phyloP scores from a whole-genome alignment of 2,113 vertebrate species.

The Eptesicus fuscus region DNA sequence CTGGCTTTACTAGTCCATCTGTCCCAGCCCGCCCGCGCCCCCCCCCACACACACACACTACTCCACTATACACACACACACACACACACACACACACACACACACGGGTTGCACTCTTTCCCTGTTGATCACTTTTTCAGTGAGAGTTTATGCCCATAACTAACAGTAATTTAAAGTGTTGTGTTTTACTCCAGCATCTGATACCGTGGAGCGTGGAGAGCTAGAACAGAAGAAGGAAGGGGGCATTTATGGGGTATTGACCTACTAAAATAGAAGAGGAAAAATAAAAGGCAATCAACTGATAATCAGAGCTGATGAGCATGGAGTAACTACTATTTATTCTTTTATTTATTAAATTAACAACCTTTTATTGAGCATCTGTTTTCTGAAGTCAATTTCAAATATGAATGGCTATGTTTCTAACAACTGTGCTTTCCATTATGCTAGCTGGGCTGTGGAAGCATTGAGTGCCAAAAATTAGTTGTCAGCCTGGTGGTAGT shows the following conservation, averaged over 20 bases:
- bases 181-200: not conserved
- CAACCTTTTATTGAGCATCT: slow-evolving; percentile 9
- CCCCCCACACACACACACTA: rapidly evolving
- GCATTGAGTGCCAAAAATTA: not conserved
- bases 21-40: rapidly evolving
- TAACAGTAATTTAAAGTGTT: not conserved
- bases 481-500: not conserved
- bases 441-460: not conserved
- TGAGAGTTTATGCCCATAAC: not conserved
- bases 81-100: not conserved
- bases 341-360: not conserved
- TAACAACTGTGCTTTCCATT: not conserved
- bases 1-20: not conserved
- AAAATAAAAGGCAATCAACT: not conserved
- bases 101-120: not conserved
- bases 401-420: not conserved
- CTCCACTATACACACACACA: too few relatives aligned
- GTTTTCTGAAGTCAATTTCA: not conserved
- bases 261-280: not conserved
- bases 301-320: not conserved
- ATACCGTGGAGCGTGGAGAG: not conserved
- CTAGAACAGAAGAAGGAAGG: not conserved
- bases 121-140: not conserved
- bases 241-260: not conserved
- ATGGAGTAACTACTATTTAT: not conserved